These are phyloP conservation scores for Thymelicus acteon DNA, from an alignment of 2,888 invertebrate species.

Conservation along the genomic window DNA sequence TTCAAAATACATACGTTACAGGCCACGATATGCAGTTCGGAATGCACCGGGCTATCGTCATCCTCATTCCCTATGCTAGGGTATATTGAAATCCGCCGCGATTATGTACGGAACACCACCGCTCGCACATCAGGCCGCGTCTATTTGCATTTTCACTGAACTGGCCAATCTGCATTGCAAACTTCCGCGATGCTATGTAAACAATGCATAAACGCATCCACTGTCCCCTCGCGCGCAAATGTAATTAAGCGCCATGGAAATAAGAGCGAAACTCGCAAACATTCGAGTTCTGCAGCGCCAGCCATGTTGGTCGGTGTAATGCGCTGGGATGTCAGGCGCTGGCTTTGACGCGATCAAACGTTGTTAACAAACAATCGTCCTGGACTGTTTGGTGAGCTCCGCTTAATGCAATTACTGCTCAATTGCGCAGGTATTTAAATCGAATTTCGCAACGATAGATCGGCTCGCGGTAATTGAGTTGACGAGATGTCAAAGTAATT, in stretches of 20 bases:
- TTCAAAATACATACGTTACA: no score
- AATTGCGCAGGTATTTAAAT: conserved; percentile 37
- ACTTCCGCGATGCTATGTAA: conserved; percentile 47
- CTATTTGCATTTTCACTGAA: conserved; percentile 77
- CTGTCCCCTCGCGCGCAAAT: conserved; percentile 3
- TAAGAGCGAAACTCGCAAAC: conserved; percentile 25
- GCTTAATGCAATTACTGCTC: conserved; percentile 39
- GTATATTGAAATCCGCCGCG: conserved; percentile 42
- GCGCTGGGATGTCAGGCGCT: conserved; percentile 56
- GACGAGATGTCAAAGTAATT: conserved; percentile 43
- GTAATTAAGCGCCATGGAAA: conserved; percentile 29
- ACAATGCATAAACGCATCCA: conserved; percentile 26
- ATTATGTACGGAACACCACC: conserved; percentile 50
- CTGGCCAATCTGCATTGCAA: conserved; percentile 79
- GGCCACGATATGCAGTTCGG: no score
- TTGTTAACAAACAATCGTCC: conserved; percentile 62
- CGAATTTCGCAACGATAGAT: conserved; percentile 30
- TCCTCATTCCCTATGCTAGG: not conserved
- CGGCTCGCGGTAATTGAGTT: conserved; percentile 37
- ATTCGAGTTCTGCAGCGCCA: conserved; percentile 15
- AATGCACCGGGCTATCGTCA: not conserved
- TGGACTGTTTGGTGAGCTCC: conserved; percentile 29
- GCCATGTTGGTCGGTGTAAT: conserved; percentile 44
- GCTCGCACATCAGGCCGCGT: conserved; percentile 53
- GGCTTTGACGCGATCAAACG: conserved; percentile 66